A percentile compares a stretch with the other conserved stretches of the same genome.
Conservation (phyloP, 1,140 invertebrate species). For the Calliopsis andreniformis region DNA sequence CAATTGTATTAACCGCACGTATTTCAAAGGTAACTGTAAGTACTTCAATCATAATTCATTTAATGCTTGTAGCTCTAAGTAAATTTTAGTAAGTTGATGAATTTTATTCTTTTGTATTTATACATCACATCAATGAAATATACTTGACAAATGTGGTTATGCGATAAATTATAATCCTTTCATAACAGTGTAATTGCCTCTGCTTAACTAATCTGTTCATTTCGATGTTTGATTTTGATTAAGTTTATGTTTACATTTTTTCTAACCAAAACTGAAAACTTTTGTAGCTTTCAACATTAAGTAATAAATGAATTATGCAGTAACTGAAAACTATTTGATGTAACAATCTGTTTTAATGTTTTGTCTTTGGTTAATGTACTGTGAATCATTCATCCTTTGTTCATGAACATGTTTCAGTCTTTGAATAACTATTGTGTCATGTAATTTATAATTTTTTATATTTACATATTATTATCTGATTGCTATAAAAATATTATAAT, state of each 20-base stretch:
- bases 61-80: background rate
- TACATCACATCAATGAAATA: background rate
- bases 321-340: background rate
- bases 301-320: too few relatives aligned
- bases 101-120: background rate
- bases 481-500: too few relatives aligned
- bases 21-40: background rate
- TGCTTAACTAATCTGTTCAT: background rate
- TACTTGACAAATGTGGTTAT: background rate
- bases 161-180: too few relatives aligned
- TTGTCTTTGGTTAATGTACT: background rate
- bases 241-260: too few relatives aligned
- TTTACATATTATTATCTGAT: background rate
- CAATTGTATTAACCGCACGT: background rate
- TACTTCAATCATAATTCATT: background rate
- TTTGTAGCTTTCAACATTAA: too few relatives aligned
- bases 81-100: too few relatives aligned
- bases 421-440: background rate
- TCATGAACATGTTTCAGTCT: background rate
- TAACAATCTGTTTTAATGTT: background rate
- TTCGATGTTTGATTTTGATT: background rate
- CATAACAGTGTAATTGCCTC: background rate
- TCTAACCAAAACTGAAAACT: background rate
- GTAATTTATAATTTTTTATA: background rate
- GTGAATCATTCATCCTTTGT: background rate